phyloP scores from a whole-genome alignment of 1,140 invertebrate species.

The Steinernema feltiae region DNA sequence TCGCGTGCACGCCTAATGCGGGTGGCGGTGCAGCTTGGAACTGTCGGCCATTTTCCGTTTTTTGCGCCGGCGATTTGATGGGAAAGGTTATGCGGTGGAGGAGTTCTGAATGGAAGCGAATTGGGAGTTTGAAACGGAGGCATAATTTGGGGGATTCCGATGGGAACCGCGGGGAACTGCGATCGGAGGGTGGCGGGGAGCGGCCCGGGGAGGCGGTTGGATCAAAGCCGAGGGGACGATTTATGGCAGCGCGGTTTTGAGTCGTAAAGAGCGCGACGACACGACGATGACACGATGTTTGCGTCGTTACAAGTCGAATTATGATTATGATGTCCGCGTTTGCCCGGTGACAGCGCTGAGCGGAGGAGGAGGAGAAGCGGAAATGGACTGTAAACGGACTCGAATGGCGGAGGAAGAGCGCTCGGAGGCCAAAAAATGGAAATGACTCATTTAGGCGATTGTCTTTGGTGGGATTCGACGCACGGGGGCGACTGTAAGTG shows the following conservation, averaged over 20 bases:
- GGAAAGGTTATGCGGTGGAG: background rate
- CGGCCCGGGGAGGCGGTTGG: background rate
- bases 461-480: no score
- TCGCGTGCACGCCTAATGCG: background rate
- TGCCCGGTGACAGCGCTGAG: background rate
- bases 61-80: background rate
- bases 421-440: no score
- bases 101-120: background rate
- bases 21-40: background rate
- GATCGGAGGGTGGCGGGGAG: background rate
- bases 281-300: conserved; percentile 9
- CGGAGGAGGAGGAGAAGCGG: no score
- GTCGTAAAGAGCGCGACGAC: background rate
- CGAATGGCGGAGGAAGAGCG: no score
- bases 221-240: background rate
- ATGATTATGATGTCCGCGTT: background rate
- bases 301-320: background rate
- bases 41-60: background rate
- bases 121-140: background rate
- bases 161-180: background rate
- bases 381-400: background rate
- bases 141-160: background rate
- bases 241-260: conserved; percentile 5
- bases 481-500: no score
- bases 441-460: no score